A percentile compares a stretch with the other conserved stretches of the same genome.
Evolutionary conservation across 2,888 invertebrate genomes (phyloP).

Genomic region (Tetramorium bicarinatum): DNA sequence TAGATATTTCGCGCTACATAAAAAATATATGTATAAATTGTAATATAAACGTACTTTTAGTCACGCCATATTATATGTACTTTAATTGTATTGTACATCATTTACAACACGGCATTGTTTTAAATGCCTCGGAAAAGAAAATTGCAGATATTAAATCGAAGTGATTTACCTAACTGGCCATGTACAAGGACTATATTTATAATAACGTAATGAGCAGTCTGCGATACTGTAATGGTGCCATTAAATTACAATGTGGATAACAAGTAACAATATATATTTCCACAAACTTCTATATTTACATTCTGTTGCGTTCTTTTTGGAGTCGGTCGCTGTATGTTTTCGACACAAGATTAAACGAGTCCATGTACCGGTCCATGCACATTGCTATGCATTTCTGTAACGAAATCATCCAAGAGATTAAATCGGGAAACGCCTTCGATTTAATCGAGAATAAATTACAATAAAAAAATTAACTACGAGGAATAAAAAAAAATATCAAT

Average conservation of each 20-base stretch:
- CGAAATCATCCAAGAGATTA: conserved; percentile 56
- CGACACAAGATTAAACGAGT: conserved; percentile 97
- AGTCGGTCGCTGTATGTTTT: conserved; percentile 95
- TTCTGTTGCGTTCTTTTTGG: conserved; percentile 92
- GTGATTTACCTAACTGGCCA: background rate
- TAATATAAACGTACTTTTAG: background rate
- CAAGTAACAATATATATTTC: conserved; percentile 79
- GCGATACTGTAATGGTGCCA: conserved; percentile 42
- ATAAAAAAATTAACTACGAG: background rate
- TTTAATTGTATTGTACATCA: conserved; percentile 14
- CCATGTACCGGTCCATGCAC: conserved; percentile 99
- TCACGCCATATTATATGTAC: background rate
- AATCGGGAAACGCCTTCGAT: background rate
- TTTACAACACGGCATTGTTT: conserved; percentile 2
- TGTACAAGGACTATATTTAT: conserved; percentile 22
- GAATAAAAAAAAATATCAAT: background rate
- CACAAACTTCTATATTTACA: conserved; percentile 85
- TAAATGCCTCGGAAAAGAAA: background rate
- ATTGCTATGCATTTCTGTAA: conserved; percentile 97
- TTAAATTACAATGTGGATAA: conserved; percentile 68
- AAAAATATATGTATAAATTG: background rate
- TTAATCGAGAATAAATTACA: background rate
- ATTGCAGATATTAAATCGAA: background rate
- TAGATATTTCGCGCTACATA: background rate
- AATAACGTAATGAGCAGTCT: conserved; percentile 33